These are phyloP conservation scores for Tanytarsus gracilentus DNA, from an alignment of 2,888 invertebrate species.

Conservation along the genomic window DNA sequence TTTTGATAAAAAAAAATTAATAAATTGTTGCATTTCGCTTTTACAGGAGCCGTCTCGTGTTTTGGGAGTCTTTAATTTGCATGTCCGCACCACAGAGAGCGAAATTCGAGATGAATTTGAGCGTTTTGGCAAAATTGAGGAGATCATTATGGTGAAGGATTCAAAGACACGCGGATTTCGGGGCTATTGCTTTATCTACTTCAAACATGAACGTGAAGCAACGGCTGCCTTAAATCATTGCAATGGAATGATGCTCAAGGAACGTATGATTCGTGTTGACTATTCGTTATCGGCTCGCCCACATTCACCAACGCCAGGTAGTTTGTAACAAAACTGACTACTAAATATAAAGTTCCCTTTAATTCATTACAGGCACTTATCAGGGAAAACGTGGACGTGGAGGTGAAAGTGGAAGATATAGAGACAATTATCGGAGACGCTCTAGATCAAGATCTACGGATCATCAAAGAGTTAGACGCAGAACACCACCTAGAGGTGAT, in stretches of 20 bases:
- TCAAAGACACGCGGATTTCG: slow-evolving; percentile 91
- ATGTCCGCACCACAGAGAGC: slow-evolving; percentile 84
- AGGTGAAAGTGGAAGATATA: background rate
- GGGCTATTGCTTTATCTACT: slow-evolving; percentile 95
- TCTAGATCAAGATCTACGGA: background rate
- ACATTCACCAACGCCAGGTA: slow-evolving; percentile 94
- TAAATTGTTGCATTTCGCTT: background rate
- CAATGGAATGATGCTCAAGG: slow-evolving; percentile 90
- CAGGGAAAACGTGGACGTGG: slow-evolving; percentile 17
- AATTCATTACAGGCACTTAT: background rate
- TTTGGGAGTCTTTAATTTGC: slow-evolving; percentile 90
- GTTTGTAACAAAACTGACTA: slow-evolving; percentile 45
- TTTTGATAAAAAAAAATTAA: background rate
- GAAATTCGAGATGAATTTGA: slow-evolving; percentile 87
- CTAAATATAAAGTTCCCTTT: background rate
- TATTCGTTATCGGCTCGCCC: slow-evolving; percentile 93
- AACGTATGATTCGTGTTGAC: slow-evolving; percentile 86
- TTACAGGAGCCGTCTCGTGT: slow-evolving; percentile 16
- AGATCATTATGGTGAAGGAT: slow-evolving; percentile 90
- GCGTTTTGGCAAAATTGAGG: slow-evolving; percentile 85
- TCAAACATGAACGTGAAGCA: slow-evolving; percentile 78
- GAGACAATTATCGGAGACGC: background rate
- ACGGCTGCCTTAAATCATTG: slow-evolving; percentile 89
- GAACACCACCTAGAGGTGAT: background rate
- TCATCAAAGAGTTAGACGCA: background rate